Evolutionary conservation across 2,797 vertebrate species (phyloP).

Genomic region (Malacoctenus gilli): DNA sequence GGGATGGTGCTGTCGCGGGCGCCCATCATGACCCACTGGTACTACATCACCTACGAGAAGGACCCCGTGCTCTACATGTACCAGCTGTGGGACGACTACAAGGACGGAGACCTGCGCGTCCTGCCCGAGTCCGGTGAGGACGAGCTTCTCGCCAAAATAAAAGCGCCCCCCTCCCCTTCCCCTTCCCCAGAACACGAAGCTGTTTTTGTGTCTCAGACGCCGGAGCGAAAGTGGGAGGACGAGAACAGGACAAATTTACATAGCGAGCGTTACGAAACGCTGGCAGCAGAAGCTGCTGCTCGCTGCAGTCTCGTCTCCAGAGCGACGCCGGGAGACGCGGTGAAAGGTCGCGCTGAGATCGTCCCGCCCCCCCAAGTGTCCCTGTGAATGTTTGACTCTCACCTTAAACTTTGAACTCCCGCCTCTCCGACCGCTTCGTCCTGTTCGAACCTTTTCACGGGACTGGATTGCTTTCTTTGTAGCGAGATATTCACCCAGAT

Average conservation of each 20-base stretch:
- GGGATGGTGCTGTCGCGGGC: constrained; percentile 87
- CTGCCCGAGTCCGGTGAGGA: constrained; percentile 83
- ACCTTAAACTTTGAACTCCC: too few species aligned
- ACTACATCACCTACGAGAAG: constrained; percentile 89
- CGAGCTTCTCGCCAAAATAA: too few species aligned
- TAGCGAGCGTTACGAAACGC: constrained; percentile 29
- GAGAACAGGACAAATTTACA: constrained; percentile 46
- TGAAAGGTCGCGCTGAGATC: too few species aligned
- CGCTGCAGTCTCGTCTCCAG: constrained; percentile 7
- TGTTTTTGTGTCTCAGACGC: constrained; percentile 17
- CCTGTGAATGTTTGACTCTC: too few species aligned
- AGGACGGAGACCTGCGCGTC: constrained; percentile 85
- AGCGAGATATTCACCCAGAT: too few species aligned
- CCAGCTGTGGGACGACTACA: constrained; percentile 87
- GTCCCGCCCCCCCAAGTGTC: too few species aligned
- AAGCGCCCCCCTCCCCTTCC: too few species aligned
- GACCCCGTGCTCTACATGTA: constrained; percentile 89
- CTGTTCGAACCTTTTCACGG: too few species aligned
- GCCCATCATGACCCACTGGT: constrained; percentile 89
- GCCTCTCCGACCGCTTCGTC: too few species aligned
- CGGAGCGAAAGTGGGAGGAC: constrained; percentile 40
- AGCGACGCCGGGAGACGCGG: too few species aligned
- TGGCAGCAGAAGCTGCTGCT: background rate
- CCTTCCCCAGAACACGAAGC: too few species aligned
- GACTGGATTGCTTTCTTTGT: too few species aligned